These are phyloP conservation scores for Aethes cnicana DNA, from an alignment of 2,888 invertebrate species.

Conservation along the genomic window DNA sequence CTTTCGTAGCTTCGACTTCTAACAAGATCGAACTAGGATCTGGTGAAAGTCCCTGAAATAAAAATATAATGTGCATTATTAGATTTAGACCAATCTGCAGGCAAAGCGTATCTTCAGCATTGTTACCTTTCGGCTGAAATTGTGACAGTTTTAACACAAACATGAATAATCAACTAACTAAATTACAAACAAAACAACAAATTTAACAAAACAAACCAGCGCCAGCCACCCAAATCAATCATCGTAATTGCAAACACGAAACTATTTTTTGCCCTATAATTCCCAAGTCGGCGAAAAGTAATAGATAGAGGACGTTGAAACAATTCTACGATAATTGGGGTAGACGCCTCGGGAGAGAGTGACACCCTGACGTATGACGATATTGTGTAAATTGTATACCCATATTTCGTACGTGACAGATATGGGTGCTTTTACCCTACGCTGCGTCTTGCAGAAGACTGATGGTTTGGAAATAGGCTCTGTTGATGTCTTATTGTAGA, in stretches of 20 bases:
- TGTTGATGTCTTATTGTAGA: not conserved
- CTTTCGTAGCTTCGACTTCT: no score
- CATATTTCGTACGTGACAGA: slow-evolving; percentile 57
- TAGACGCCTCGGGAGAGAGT: slow-evolving; percentile 61
- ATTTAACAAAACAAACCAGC: not conserved
- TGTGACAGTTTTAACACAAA: no score
- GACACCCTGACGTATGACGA: slow-evolving; percentile 72
- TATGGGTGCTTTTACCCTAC: slow-evolving; percentile 42
- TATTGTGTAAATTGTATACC: slow-evolving; percentile 72
- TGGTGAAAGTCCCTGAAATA: no score
- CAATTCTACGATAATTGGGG: slow-evolving; percentile 75
- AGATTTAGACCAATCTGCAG: no score
- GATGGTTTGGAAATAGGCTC: slow-evolving; percentile 15
- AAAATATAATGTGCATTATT: no score
- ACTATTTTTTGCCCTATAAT: slow-evolving; percentile 67
- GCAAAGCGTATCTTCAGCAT: no score
- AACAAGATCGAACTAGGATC: no score
- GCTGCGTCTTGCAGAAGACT: slow-evolving; percentile 7
- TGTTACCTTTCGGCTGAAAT: no score
- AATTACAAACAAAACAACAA: no score
- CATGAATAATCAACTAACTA: no score
- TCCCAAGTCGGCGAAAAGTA: slow-evolving; percentile 64
- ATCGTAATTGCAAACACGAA: slow-evolving; percentile 57
- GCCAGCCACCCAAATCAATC: slow-evolving; percentile 49
- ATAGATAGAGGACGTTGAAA: slow-evolving; percentile 69